Evolutionary conservation across 92 coral and sea anemone species (phyloP).

Genomic region (Epizoanthus rinbou): DNA sequence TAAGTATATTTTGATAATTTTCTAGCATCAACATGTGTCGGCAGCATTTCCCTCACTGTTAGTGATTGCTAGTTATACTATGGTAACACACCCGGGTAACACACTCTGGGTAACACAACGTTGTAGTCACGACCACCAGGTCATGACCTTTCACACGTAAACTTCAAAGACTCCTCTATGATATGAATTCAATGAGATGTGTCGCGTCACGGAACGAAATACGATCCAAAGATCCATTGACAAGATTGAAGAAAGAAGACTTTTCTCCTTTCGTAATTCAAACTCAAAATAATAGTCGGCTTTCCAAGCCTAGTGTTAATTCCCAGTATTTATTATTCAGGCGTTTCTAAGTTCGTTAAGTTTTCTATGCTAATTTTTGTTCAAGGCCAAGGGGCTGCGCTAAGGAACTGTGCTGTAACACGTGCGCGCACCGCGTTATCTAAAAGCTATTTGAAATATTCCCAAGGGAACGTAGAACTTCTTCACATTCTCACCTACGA

Average conservation of each 20-base stretch:
- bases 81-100: no score
- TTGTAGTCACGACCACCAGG: constrained; percentile 9
- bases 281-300: neutral
- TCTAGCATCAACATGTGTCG: no score
- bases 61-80: no score
- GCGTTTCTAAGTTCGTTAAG: neutral
- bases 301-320: neutral
- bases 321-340: neutral
- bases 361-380: no score
- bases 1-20: no score
- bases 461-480: constrained; percentile 14
- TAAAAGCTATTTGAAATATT: constrained; percentile 20
- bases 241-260: neutral
- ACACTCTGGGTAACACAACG: neutral
- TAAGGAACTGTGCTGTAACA: neutral
- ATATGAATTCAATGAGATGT: neutral
- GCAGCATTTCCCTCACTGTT: no score
- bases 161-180: constrained; percentile 13
- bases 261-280: neutral
- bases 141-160: neutral
- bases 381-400: no score
- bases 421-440: constrained; percentile 18
- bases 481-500: constrained; percentile 4
- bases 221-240: neutral
- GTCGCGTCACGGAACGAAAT: constrained; percentile 46